Base-by-base conservation (phyloP, 2,888 invertebrate genomes). In the Yponomeuta evonymella region DNA sequence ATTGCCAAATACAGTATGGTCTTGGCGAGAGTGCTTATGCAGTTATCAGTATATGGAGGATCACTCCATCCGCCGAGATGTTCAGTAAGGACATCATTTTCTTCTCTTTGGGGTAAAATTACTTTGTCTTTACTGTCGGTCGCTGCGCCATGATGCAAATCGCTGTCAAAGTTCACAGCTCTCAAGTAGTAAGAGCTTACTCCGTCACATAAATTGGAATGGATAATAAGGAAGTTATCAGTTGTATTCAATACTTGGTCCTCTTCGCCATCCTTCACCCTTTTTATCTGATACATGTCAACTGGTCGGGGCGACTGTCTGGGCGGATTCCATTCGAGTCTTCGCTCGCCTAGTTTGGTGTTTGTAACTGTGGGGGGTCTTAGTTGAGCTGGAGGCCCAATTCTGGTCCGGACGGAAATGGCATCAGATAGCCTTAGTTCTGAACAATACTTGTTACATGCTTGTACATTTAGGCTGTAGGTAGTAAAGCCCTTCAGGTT, bases 401-500 rank as follows among this genome's bases (percentile, higher is more conserved):
- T 94, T 72, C 92, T 88, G 0, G 96, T 96, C 43, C 88, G 85
- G 1, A 94, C 86, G 74, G 85, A 84, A 65, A 94, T 85, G 1
- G 90, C 86, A 75, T 89, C 85, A 69, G 94, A 93, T 62, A 81
- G 80, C 70, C 78, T 80, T 43, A 89, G 15, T 58, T 58, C 81
- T 2, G 97, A 97, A 79, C 95, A 96, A 64, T 90, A 84, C 0
- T 92, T 79, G 67, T 90, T 97, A 78, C 95, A 96, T 1, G 97
- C 97, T 67, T 92, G 88, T 0, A 97, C 93, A 71, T 93, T 92
- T 33, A 97, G 93, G 69, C 93, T 94, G 82, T 97, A 97, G 72
- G 94, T 93, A 0, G 93, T 93, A 77, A 94, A 96, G 72, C 94
- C 94, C 63, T 86, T 83, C 62, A 96, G 88, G 9, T 81, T 81